Base-by-base conservation (phyloP, 2,113 vertebrate species). In the Xiphophorus couchianus region DNA sequence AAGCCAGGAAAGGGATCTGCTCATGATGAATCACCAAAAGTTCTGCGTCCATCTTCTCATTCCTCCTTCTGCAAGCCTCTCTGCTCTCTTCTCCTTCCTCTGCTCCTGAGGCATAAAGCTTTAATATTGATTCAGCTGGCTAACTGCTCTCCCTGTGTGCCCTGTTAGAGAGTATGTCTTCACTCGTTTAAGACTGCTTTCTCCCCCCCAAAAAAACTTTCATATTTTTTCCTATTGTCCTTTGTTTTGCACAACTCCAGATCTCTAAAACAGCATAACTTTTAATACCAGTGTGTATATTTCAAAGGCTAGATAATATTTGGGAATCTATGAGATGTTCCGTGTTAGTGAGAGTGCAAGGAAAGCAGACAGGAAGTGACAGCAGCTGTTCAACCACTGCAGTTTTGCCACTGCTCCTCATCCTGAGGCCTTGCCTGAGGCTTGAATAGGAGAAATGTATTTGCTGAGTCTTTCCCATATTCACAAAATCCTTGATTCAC, bases 41-140 rank as follows among this genome's bases (percentile, higher is more conserved):
- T 63, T 58, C 74, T 42, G 33, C 62, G 31, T 74, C 65, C 61
- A 58, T 64, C 42, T 66, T 54, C 73, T 71, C 67, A 66, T 80
- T 61, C 22, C 64, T 74, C 73, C 51, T 63, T 39, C 66, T 69
- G 68, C 28, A 67, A 69, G 19, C 33, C 67, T 70, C 70, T 74
- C 79, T 42, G 25, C 68, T 15, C 69, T 80, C 29, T 72, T 78
- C 48, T 76, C 71, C 65, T 83, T 68, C 78, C 72, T 74, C 62
- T 73, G 65, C 76, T 84, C 77, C 80, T 19, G 13, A 28, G 72
- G 78, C 71, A 1, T 73, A 76, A 75, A 80, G 80, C 86, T 84
- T 81, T 87, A 79, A 83, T 89, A 90, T 88, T 87, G 89, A 89
- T 88, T 83, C 82, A 71, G 81, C 72, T 70, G 35, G 71, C 85